phyloP scores from a whole-genome alignment of 2,113 vertebrate species.

The Parotia lawesii region DNA sequence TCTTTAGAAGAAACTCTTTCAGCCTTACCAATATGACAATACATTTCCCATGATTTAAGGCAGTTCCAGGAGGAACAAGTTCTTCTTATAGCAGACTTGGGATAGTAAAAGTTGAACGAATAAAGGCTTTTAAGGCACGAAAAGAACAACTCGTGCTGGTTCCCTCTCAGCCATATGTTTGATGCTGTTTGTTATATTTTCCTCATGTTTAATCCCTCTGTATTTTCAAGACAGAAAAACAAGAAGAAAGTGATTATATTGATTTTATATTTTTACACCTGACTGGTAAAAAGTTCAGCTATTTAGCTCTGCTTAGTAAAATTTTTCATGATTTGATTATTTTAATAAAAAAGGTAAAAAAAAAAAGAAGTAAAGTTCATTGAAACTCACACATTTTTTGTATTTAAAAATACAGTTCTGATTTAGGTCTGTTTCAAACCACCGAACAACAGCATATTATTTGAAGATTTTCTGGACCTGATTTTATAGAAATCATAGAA shows the following conservation, averaged over 20 bases:
- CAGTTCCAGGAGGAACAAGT: not conserved
- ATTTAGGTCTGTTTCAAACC: not conserved
- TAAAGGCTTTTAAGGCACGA: not conserved
- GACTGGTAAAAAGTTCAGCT: not conserved
- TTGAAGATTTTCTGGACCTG: constrained; percentile 13
- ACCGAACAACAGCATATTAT: not conserved
- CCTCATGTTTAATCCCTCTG: not conserved
- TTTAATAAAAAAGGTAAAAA: not conserved
- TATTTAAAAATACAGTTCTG: not conserved
- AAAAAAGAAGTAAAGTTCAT: not conserved
- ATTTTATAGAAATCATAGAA: constrained; percentile 4
- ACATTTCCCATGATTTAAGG: not conserved
- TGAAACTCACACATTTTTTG: not conserved
- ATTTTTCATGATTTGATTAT: not conserved
- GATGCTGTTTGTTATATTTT: not conserved
- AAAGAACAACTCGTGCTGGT: rapidly evolving
- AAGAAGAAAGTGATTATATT: not conserved
- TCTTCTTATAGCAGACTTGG: not conserved
- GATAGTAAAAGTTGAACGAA: not conserved
- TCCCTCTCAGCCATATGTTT: not conserved
- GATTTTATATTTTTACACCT: not conserved
- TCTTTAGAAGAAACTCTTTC: not conserved
- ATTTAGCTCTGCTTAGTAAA: not conserved
- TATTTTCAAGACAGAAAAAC: not conserved
- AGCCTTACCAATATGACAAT: not conserved